Conservation (phyloP, 2,888 invertebrate species). For the Drosophila pseudotalamancana region DNA sequence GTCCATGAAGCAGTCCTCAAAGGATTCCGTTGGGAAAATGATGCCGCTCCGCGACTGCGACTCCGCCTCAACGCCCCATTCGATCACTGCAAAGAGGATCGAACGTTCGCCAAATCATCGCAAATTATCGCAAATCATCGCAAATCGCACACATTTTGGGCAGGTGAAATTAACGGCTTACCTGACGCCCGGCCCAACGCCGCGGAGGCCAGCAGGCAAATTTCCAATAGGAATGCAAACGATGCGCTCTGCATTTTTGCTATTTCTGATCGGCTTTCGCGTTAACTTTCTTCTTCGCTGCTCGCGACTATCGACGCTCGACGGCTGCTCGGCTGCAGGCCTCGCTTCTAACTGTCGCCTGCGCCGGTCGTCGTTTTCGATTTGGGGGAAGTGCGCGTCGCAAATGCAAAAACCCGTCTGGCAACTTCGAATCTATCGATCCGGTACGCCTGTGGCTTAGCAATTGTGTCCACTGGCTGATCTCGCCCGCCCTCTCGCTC, state of each 20-base stretch:
- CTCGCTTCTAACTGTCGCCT: constrained; percentile 34
- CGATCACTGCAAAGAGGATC: no score
- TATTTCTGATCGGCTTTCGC: no score
- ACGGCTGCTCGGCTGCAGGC: constrained; percentile 31
- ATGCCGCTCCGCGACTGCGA: constrained; percentile 62
- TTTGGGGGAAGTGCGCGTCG: constrained; percentile 5
- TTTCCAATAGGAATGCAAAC: constrained; percentile 7
- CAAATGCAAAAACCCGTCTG: constrained; percentile 39
- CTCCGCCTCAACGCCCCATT: no score
- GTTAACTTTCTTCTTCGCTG: constrained; percentile 1
- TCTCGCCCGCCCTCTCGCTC: no score
- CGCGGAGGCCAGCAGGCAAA: neutral
- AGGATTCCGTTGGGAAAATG: constrained; percentile 67
- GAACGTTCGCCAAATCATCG: no score
- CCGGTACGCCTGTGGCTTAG: constrained; percentile 4
- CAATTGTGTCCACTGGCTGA: no score
- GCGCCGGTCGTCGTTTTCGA: constrained; percentile 11
- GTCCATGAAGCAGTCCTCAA: constrained; percentile 69
- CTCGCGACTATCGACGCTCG: no score
- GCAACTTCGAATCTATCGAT: constrained; percentile 33
- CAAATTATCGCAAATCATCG: no score
- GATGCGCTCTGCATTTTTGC: constrained; percentile 17
- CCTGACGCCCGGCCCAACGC: constrained; percentile 3
- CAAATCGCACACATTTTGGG: no score
- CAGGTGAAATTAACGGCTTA: neutral